Base-by-base conservation (phyloP, 2,113 vertebrate genomes). In the Syngnathus typhle region DNA sequence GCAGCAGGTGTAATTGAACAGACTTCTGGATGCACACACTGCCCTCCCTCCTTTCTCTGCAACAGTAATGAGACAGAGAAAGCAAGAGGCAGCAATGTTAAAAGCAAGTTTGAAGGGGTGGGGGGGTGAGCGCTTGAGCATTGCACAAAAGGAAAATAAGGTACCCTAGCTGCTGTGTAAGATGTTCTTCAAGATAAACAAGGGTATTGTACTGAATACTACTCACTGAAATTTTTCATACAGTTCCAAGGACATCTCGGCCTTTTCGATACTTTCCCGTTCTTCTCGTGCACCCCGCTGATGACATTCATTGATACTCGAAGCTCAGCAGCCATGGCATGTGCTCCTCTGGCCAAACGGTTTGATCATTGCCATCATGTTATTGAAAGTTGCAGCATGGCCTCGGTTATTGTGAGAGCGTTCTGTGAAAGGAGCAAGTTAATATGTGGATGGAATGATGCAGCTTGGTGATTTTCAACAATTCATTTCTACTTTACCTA, bases 1-100 rank as follows among this genome's bases (percentile, higher is more conserved):
- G 88, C 88, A 90, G 89, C 88, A 89, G 91, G 88, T 92, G 89
- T 91, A 91, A 92, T 92, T 90, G 88, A 90, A 90, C 87, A 88
- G 90, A 88, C 84, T 89, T 86, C 82, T 91, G 84, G 79, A 88
- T 81, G 77, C 81, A 87, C 75, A 82, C 80, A 64, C 78, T 79
- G 78, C 77, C 72, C 79, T 78, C 67, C 68, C 72, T 68, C 65
- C 75, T 69, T 82, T 77, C 56, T 65, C 72, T 75, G 66, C 80
- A 70, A 75, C 81, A 83, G 84, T 84, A 89, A 90, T 88, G 86
- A 90, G 86, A 87, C 59, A 44, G 70, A 82, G 64, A 80, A 84
- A 66, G 79, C 67, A 46, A 72, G 79, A 76, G 73, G 65, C 72
- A 83, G 81, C 74, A 70, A 83, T 75, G 81, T 82, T 78, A 81